Base-by-base conservation (phyloP, 1,140 invertebrate species). In the Sinonovacula constricta region DNA sequence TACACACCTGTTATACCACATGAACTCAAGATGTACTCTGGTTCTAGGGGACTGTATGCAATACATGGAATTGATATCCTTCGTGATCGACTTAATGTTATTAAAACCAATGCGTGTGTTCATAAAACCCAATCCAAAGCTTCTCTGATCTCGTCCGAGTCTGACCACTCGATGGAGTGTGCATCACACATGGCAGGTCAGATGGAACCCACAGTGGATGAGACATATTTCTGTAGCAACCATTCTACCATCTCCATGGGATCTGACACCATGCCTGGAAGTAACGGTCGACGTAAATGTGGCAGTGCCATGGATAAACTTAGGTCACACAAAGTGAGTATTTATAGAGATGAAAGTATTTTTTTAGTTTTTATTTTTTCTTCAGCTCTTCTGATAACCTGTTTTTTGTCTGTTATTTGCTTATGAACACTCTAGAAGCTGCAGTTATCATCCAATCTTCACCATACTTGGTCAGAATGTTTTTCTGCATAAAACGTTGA, bases 131-230 rank as follows among this genome's bases (percentile, higher is more conserved):
- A 85, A 10, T 88, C 87, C n/a, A 82, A 79, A 54, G 86, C 85
- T 3, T 89, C 88, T 1, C 78, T 85, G 24, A 65, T 88, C 51
- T 88, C 87, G 1, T 85, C 85, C 12, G 87, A 86, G 54, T 89
- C 88, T 0, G 88, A 89, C 45, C 85, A 86, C 45, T 89, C 88
- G 0, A 87, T 88, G 83, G 88, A 88, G 30, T 89, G 85, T 79
- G 76, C 81, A 22, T 76, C 80, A 59, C 83, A 85, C 34, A 63
- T 67, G n/a, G 51, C 68, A 7, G 82, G 79, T 15, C 80, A 83
- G 28, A 74, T 72, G 0, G 72, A 82, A 3, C 81, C 71, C 1
- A 68, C 83, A 28, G 74, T 75, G 49, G 85, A 85, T 62, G 85
- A 87, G 15, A 65, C 80, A 30, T 81, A 83, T 56, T 86, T 87